A percentile compares a stretch with the other conserved stretches of the same genome.
These are phyloP conservation scores for Saxicola maurus DNA, from an alignment of 2,797 vertebrate genomes.

Conservation along the genomic window DNA sequence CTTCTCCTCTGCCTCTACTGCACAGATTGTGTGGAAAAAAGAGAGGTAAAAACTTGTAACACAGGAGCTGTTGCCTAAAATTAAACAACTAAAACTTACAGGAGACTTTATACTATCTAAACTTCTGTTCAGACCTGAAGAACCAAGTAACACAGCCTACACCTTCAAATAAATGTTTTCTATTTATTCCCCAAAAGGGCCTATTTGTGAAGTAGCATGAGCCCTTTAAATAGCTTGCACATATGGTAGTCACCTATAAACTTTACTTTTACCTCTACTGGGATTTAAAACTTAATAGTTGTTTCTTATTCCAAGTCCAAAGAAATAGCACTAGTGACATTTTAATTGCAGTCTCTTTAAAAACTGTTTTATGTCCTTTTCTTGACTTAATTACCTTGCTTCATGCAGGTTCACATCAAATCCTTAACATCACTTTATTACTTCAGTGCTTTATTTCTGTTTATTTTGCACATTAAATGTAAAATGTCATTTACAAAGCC, in stretches of 20 bases:
- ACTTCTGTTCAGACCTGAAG: not conserved
- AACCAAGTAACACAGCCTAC: not conserved
- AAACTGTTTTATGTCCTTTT: conserved; percentile 41
- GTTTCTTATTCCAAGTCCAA: conserved; percentile 2
- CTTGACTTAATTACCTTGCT: conserved; percentile 25
- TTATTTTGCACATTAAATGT: conserved; percentile 3
- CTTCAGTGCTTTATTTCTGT: not conserved
- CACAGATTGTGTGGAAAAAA: not conserved
- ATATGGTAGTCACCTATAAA: conserved; percentile 35
- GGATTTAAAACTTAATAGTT: conserved; percentile 9
- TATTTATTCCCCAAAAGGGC: not conserved
- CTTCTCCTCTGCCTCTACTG: not conserved
- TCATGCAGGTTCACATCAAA: conserved; percentile 28
- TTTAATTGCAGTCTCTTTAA: conserved; percentile 44
- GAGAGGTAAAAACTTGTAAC: not conserved
- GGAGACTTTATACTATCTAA: not conserved
- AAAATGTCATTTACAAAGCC: conserved; percentile 10
- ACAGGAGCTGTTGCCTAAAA: not conserved
- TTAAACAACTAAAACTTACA: not conserved
- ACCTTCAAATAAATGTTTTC: conserved; percentile 1
- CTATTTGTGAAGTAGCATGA: not conserved
- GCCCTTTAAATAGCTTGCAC: not conserved
- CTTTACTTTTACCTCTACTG: not conserved
- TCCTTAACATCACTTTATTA: conserved; percentile 1
- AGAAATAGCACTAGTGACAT: conserved; percentile 25